Conservation (phyloP, 2,113 vertebrate genomes). For the Lampris megalopsis region DNA sequence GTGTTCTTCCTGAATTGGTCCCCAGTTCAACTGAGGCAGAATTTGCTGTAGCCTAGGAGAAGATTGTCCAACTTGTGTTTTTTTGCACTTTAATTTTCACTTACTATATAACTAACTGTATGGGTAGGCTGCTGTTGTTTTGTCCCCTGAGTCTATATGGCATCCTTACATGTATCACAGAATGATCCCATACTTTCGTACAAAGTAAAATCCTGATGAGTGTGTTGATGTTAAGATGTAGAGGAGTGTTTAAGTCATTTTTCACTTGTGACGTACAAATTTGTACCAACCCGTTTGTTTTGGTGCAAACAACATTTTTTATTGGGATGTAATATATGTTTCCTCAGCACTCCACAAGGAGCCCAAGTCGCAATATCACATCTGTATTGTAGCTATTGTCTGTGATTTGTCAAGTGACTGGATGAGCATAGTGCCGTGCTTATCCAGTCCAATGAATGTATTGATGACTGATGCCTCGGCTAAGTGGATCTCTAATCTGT, state of each 20-base stretch:
- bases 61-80: constrained; percentile 65
- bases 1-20: constrained; percentile 75
- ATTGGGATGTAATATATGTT: constrained; percentile 54
- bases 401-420: constrained; percentile 47
- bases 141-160: constrained; percentile 50
- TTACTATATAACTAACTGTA: constrained; percentile 64
- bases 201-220: constrained; percentile 34
- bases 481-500: constrained; percentile 27
- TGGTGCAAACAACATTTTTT: constrained; percentile 30
- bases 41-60: constrained; percentile 76
- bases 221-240: constrained; percentile 25
- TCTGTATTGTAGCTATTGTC: constrained; percentile 59
- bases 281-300: neutral
- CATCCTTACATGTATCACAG: constrained; percentile 41
- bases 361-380: constrained; percentile 58
- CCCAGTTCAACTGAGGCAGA: constrained; percentile 65
- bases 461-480: constrained; percentile 40
- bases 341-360: constrained; percentile 59
- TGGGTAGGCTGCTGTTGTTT: constrained; percentile 47
- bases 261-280: constrained; percentile 39
- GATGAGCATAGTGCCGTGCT: constrained; percentile 28
- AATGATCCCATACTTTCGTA: constrained; percentile 37
- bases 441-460: constrained; percentile 30
- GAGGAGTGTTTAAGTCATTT: constrained; percentile 41
- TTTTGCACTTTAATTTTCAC: constrained; percentile 78